phyloP scores from a whole-genome alignment of 2,113 vertebrate species.

The Corydoras maculifer region DNA sequence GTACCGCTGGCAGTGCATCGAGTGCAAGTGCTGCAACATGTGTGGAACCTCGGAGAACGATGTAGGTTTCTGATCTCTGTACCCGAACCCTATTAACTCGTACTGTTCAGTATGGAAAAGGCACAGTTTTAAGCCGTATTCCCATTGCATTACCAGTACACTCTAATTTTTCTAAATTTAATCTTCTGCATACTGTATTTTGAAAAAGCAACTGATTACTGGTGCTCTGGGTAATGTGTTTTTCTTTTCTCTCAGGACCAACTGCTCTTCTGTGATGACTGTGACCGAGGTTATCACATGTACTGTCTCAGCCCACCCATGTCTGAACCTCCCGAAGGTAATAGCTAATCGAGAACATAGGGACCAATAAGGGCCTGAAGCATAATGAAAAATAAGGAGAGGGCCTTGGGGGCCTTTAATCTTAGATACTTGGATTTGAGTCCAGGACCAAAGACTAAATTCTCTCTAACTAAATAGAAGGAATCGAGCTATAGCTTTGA shows the following conservation, averaged over 20 bases:
- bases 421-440: too few species aligned
- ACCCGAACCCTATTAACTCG: not conserved
- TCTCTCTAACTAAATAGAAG: too few species aligned
- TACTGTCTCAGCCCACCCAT: constrained; percentile 69
- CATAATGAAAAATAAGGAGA: too few species aligned
- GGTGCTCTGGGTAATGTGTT: not conserved
- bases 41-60: constrained; percentile 94
- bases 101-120: too few species aligned
- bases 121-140: too few species aligned
- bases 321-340: constrained; percentile 69
- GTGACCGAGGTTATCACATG: constrained; percentile 70
- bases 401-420: too few species aligned
- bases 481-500: too few species aligned
- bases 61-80: constrained; percentile 58
- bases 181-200: not conserved
- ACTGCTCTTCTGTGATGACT: constrained; percentile 73
- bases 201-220: not conserved
- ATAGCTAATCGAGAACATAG: not conserved
- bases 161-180: too few species aligned
- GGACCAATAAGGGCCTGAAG: too few species aligned
- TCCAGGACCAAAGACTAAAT: too few species aligned
- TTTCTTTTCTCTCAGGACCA: constrained; percentile 56
- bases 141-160: too few species aligned
- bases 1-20: constrained; percentile 96
- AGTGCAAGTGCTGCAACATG: constrained; percentile 96